Evolutionary conservation across 2,888 invertebrate genomes (phyloP), one percentile per base, ranked within the genome.

Genomic region (Trichopoda pennipes): DNA sequence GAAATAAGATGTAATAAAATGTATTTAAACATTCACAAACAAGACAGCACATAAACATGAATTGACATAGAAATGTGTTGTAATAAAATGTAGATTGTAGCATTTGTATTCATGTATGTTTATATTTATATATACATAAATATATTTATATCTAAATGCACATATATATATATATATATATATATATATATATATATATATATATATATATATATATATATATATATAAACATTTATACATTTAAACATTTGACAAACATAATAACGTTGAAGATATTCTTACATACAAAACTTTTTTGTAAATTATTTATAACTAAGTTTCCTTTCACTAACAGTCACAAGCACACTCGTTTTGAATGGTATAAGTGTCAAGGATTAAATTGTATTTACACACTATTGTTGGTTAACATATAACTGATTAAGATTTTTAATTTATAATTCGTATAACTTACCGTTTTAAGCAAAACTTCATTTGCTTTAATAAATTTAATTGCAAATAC

Each of bases 331-430:
- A 55, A 64, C 23, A 42, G 17, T 28, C 32, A 47, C 47, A 58
- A 8, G 42, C 4, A 42, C 38, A 66, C 14, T 66, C 58, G 4
- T 2, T 58, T 68, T 28, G 35, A 61, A 49, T 60, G 60, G 16
- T 61, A 56, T 51, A 86, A 87, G 87, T 87, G 88, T 87, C 86
- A 84, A 68, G 87, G 88, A 88, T 88, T 88, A 87, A 85, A 84
- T 81, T 86, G 86, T 85, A 88, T 87, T 87, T 87, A 83, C 81
- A 86, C 84, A 85, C 83, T 78, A n/a, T n/a, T 78, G 77, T 84
- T 76, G 82, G 73, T 80, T 79, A 82, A 84, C 81, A 83, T 69
- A 79, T 77, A 63, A 80, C 55, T 60, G 72, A 79, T 82, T 79
- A 66, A 49, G 56, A 72, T 82, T 69, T 75, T 61, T 56, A 70